A percentile compares a stretch with the other conserved stretches of the same genome.
These are phyloP conservation scores for Lytechinus pictus DNA, from an alignment of 35 echinoderm and acorn worm species.

Conservation along the genomic window DNA sequence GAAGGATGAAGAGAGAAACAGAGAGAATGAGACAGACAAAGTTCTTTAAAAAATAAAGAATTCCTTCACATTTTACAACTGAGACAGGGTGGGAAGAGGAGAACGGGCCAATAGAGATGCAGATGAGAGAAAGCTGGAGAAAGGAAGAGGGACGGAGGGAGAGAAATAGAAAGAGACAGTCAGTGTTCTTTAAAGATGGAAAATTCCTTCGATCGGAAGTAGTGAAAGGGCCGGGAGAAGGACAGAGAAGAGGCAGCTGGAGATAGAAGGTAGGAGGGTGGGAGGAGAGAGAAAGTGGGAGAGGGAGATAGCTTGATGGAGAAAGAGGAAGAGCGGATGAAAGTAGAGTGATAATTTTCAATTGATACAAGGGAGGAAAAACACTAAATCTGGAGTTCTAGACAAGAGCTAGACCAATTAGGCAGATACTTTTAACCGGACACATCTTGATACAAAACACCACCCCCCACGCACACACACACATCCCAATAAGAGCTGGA, in stretches of 20 bases:
- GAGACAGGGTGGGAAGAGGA: too few species aligned
- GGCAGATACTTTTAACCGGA: not conserved
- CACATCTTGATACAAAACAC: too few species aligned
- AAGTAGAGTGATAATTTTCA: not conserved
- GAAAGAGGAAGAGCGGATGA: not conserved
- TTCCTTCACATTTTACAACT: too few species aligned
- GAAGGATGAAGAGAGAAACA: not conserved
- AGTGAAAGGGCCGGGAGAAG: not conserved
- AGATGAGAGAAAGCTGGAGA: not conserved
- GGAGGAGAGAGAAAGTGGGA: not conserved
- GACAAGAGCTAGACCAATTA: not conserved
- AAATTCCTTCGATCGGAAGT: not conserved
- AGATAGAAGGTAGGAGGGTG: not conserved
- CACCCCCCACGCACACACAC: too few species aligned
- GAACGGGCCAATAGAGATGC: not conserved
- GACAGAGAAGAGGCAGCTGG: not conserved
- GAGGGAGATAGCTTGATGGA: not conserved
- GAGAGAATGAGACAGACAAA: not conserved
- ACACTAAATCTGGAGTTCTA: not conserved
- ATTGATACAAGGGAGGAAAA: not conserved
- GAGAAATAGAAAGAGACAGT: too few species aligned
- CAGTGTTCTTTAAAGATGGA: too few species aligned
- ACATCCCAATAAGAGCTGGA: too few species aligned
- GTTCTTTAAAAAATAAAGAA: too few species aligned
- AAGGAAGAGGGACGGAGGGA: not conserved